These are phyloP conservation scores for Phengaris alcon DNA, from an alignment of 2,888 invertebrate species.

Conservation along the genomic window DNA sequence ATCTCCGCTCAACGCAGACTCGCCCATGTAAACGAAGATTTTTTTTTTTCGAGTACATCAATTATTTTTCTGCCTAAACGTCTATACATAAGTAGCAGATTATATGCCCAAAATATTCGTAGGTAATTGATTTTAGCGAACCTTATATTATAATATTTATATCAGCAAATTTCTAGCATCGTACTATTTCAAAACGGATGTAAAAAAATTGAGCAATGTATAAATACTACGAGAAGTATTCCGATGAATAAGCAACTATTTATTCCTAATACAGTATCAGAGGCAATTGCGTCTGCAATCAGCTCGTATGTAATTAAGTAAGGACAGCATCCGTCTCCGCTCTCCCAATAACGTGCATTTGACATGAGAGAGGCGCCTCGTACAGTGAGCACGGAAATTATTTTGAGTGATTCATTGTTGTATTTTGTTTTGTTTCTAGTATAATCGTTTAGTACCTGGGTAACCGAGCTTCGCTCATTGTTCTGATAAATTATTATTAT, in stretches of 20 bases:
- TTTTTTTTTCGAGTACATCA: no score
- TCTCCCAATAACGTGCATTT: neutral
- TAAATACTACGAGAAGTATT: neutral
- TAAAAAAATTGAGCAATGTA: neutral
- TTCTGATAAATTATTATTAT: no score
- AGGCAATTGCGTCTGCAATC: constrained; percentile 15
- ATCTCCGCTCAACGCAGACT: no score
- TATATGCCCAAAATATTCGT: no score
- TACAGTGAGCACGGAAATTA: neutral
- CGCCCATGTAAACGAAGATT: no score
- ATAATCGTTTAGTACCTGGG: no score
- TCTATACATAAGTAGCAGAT: no score
- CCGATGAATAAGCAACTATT: neutral
- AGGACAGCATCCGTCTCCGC: constrained; percentile 13
- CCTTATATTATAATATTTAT: no score
- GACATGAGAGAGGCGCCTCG: neutral
- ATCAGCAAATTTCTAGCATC: neutral
- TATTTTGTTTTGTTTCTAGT: neutral
- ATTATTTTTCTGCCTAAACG: no score
- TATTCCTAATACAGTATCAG: neutral
- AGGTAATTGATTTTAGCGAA: no score
- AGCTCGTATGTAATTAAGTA: neutral
- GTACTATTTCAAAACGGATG: neutral
- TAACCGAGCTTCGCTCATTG: no score
- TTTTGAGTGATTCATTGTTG: neutral